Evolutionary conservation across 2,797 vertebrate species (phyloP), one percentile per base, ranked within the genome.

Genomic region (Parauchenoglanis ngamensis): DNA sequence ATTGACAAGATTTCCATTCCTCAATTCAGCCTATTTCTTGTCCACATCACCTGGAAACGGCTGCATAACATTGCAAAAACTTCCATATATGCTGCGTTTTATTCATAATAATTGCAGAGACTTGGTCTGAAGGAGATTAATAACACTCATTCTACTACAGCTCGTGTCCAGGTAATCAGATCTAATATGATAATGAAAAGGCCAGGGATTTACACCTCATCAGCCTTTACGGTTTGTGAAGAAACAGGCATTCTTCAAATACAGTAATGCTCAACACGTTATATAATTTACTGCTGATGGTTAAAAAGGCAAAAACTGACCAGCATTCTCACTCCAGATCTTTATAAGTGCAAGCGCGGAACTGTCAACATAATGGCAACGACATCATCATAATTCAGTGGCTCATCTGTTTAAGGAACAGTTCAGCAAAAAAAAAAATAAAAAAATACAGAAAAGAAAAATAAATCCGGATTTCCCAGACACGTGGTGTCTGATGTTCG

Each of bases 281-380:
- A 57, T 17, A 79, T 79, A 3, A 25, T 28, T 28, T 61, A 59
- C 65, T 80, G 75, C 23, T 84, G 23, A 73, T 25, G 19, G 35
- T 49, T 59, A 54, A 12, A 11, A 79, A 44, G 63, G 63, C 35
- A 70, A 65, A 25, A 86, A 80, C 76, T 57, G 76, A 80, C 21
- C 44, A 59, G n/a, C 40, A 31, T 35, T 86, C 25, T 25, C 70
- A 56, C 44, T 67, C 28, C 72, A n/a, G 21, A 63, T 59, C 68
- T 67, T 59, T 40, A n/a, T 19, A 83, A 28, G 49, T 54, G 12
- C 49, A 25, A 46, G 40, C 31, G 65, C 79, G 76, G 35, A 28
- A 75, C 28, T 59, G 40, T 63, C 19, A 35, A n/a, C 57, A 28
- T 63, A 63, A 80, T 44, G 78, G 54, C n/a, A 46, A 80, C 23